Percentiles rank a stretch among this genome's conserved stretches.
Evolutionary conservation across 2,888 invertebrate genomes (phyloP).

Genomic region (Drosophila lacicola): DNA sequence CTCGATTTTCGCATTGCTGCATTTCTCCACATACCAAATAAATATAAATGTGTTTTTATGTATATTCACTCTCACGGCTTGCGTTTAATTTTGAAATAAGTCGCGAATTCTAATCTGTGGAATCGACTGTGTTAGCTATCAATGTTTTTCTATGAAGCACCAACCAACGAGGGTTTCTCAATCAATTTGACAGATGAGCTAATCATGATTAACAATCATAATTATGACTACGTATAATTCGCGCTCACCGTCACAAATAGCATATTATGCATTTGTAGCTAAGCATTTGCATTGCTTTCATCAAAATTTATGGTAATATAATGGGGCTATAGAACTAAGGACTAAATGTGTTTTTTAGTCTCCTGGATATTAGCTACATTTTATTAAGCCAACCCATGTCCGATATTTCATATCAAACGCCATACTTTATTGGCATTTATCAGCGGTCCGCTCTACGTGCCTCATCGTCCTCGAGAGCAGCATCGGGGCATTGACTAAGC

Average conservation of each 20-base stretch:
- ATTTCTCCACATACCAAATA: conserved; percentile 19
- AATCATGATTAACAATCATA: too few relatives aligned
- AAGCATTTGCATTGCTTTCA: too few relatives aligned
- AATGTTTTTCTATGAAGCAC: conserved; percentile 2
- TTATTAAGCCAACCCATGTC: neutral
- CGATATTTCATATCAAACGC: neutral
- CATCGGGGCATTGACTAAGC: conserved; percentile 29
- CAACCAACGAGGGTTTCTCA: conserved; percentile 11
- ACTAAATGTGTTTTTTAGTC: too few relatives aligned
- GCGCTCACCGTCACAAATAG: too few relatives aligned
- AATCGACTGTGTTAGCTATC: conserved; percentile 19
- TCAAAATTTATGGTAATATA: too few relatives aligned
- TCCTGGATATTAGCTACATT: too few relatives aligned
- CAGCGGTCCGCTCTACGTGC: neutral
- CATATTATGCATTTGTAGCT: neutral
- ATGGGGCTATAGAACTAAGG: neutral
- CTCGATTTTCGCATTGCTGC: conserved; percentile 30
- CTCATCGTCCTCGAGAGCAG: conserved; percentile 1
- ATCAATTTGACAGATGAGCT: neutral
- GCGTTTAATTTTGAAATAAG: neutral
- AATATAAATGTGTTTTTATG: neutral
- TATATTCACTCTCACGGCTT: neutral
- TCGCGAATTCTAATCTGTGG: conserved; percentile 23
- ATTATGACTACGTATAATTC: too few relatives aligned
- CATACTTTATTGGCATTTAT: conserved; percentile 6